Conservation (phyloP, 2,113 vertebrate species). For the Phyllostomus hastatus region DNA sequence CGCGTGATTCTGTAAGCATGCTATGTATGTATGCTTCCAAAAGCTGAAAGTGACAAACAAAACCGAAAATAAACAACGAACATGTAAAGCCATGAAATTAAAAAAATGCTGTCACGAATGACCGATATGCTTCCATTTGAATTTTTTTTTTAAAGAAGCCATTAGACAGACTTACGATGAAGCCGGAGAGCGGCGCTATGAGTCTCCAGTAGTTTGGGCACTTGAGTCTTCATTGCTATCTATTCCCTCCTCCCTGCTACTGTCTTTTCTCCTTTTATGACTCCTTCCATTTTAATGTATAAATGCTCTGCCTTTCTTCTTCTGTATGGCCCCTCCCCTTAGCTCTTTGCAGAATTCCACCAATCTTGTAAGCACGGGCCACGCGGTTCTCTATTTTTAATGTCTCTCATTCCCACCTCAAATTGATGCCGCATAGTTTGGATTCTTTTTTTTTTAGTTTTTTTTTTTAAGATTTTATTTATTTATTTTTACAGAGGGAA, state of each 20-base stretch:
- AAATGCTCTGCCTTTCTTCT: neutral
- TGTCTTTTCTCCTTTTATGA: neutral
- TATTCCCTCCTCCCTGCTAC: neutral
- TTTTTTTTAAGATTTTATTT: too few species aligned
- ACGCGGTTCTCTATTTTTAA: neutral
- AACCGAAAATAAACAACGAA: neutral
- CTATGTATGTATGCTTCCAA: fast-evolving
- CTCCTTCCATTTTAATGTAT: neutral
- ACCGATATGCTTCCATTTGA: neutral
- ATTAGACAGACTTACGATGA: neutral
- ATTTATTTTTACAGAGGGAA: too few species aligned
- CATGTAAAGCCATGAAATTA: neutral
- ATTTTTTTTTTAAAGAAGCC: neutral
- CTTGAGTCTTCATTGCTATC: neutral
- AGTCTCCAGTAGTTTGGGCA: neutral
- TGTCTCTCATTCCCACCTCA: neutral
- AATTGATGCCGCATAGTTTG: neutral
- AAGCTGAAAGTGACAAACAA: neutral
- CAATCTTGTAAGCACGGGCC: neutral
- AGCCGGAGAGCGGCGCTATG: neutral
- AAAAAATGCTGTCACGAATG: neutral
- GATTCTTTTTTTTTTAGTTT: neutral
- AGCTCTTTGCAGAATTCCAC: neutral
- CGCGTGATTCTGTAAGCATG: neutral
- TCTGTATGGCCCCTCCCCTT: neutral